Base-by-base conservation (phyloP, 2,797 vertebrate species). In the Tokudaia muenninki region DNA sequence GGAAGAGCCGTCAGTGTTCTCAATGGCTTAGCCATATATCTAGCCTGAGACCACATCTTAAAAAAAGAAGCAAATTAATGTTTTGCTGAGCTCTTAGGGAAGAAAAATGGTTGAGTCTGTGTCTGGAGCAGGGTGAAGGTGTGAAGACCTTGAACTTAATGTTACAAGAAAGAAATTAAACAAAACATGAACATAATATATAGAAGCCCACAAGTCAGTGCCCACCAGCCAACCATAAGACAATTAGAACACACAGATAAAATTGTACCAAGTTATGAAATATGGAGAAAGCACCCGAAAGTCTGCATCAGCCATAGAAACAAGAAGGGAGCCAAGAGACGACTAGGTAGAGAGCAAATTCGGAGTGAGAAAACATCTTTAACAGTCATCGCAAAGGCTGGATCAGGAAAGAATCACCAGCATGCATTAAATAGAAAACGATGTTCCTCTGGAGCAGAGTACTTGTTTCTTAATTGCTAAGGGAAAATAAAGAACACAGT, bases 31-130 rank as follows among this genome's bases (percentile, higher is more conserved):
- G 29, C 16, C 29, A 21, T 13, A 34, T 47, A 26, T 22, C 26
- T 17, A 65, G 61, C 17, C 29, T 67, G 29, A 86, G 61, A 41
- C 22, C 34, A 14, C n/a, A 57, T 61, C 80, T 61, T 80, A 77
- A 77, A 37, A 57, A 80, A 55, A 19, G 57, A 82, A 59, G 12
- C 11, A 59, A 81, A 59, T 74, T 57, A 77, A 41, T 88, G 59
- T 44, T 90, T 17, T 75, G 55, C n/a, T 80, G 24, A 29, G 24
- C n/a, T 88, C 57, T 79, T 65, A 67, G 63, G 55, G 50, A 7
- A 14, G 14, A n/a, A 96, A 90, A 96, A 94, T 4, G 44, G 74
- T 17, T 72, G 57, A 89, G 57, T 83, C 52, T n/a, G 86, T 77
- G 44, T 7, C 31, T 92, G 24, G 16, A 47, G 72, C 16, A 92